Conservation (phyloP, 2,888 invertebrate species). For the Eubasilissa splendida region DNA sequence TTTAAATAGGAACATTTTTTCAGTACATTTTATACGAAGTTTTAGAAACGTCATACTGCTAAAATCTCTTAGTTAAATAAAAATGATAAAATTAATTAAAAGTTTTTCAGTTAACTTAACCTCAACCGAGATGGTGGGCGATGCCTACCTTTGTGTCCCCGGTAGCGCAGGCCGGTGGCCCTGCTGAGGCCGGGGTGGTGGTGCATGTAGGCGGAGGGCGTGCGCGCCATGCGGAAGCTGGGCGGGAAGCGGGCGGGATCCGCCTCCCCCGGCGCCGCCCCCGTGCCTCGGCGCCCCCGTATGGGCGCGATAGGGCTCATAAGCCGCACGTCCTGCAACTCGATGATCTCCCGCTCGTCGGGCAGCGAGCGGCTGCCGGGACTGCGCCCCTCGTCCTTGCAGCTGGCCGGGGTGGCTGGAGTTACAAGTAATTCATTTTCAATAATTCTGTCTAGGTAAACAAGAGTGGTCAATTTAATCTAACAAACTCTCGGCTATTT, state of each 20-base stretch:
- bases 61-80: too few species aligned
- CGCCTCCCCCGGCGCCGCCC: slow-evolving; percentile 67
- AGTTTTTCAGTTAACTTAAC: too few species aligned
- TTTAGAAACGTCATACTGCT: too few species aligned
- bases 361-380: slow-evolving; percentile 60
- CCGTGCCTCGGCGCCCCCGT: slow-evolving; percentile 77
- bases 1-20: too few species aligned
- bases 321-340: slow-evolving; percentile 85
- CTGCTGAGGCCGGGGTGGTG: slow-evolving; percentile 72
- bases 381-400: slow-evolving; percentile 54
- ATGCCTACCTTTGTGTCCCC: slow-evolving; percentile 62
- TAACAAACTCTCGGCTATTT: too few species aligned
- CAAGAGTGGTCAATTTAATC: too few species aligned
- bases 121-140: too few species aligned
- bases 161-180: slow-evolving; percentile 74
- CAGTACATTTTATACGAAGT: too few species aligned
- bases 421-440: too few species aligned
- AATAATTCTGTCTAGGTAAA: too few species aligned
- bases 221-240: slow-evolving; percentile 81
- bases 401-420: neutral
- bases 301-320: slow-evolving; percentile 89
- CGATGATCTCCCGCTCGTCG: slow-evolving; percentile 85
- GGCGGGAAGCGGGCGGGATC: slow-evolving; percentile 81
- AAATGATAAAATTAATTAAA: too few species aligned
- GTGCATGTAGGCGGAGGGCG: slow-evolving; percentile 70